phyloP scores from a whole-genome alignment of 2,888 invertebrate species.

The Bellardia pandia region DNA sequence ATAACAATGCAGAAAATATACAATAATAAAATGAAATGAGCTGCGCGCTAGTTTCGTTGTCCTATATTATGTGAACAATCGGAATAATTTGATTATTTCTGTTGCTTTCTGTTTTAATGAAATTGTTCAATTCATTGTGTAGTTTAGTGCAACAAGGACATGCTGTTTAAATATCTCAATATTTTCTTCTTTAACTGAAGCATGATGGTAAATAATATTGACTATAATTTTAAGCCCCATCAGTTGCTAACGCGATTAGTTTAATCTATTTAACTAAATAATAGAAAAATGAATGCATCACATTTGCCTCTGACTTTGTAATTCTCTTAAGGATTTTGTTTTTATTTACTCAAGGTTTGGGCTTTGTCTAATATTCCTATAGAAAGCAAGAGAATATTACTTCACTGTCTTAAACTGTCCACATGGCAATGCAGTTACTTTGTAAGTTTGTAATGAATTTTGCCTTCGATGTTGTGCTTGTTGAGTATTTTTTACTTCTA shows the following conservation, averaged over 20 bases:
- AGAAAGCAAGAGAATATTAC: neutral
- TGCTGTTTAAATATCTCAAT: neutral
- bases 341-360: conserved; percentile 31
- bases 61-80: conserved; percentile 4
- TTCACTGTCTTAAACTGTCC: neutral
- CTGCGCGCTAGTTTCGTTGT: neutral
- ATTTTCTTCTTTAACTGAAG: neutral
- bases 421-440: neutral
- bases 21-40: neutral
- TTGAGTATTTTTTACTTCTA: too few species aligned
- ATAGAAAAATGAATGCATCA: conserved; percentile 18
- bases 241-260: conserved; percentile 61
- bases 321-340: conserved; percentile 15
- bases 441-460: neutral
- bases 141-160: conserved; percentile 12
- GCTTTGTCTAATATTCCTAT: neutral
- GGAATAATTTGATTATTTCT: conserved; percentile 29
- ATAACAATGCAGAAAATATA: neutral
- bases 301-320: conserved; percentile 46
- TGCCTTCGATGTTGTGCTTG: conserved; percentile 3
- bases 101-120: neutral
- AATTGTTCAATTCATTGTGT: conserved; percentile 3
- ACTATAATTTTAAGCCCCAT: conserved; percentile 47
- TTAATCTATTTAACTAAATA: conserved; percentile 36
- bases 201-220: neutral